Conservation (phyloP, 2,797 vertebrate genomes). For the Odontamblyopus lacepedii region DNA sequence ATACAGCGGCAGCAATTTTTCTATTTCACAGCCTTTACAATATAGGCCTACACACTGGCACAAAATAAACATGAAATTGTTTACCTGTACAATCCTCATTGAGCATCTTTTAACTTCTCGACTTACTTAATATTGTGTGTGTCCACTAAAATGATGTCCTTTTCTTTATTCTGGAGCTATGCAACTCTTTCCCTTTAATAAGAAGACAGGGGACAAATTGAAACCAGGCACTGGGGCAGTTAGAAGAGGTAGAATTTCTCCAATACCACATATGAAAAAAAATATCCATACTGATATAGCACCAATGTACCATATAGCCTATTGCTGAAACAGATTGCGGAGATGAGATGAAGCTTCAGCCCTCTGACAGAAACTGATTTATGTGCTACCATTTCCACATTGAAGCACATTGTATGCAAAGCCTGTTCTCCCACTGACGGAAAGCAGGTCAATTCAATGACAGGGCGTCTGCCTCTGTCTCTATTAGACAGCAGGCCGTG, state of each 20-base stretch:
- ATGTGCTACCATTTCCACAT: not conserved
- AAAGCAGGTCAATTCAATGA: slow-evolving; percentile 22
- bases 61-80: slow-evolving; percentile 2
- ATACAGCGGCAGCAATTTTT: slow-evolving; percentile 44
- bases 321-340: not conserved
- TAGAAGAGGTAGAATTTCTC: not conserved
- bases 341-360: not conserved
- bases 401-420: not conserved
- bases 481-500: slow-evolving; percentile 23
- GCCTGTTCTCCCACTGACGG: not conserved
- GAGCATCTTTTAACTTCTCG: no score
- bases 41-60: slow-evolving; percentile 34
- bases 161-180: no score
- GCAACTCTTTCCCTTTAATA: no score
- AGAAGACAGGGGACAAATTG: no score
- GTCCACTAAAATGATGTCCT: no score
- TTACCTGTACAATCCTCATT: not conserved
- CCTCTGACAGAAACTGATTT: not conserved
- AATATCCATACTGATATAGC: not conserved
- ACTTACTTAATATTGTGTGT: no score
- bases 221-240: no score
- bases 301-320: no score
- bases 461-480: slow-evolving; percentile 15
- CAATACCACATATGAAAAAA: not conserved
- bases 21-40: slow-evolving; percentile 45